A percentile compares a stretch with the other conserved stretches of the same genome.
Conservation (phyloP, 2,113 vertebrate genomes). For the Meles meles region DNA sequence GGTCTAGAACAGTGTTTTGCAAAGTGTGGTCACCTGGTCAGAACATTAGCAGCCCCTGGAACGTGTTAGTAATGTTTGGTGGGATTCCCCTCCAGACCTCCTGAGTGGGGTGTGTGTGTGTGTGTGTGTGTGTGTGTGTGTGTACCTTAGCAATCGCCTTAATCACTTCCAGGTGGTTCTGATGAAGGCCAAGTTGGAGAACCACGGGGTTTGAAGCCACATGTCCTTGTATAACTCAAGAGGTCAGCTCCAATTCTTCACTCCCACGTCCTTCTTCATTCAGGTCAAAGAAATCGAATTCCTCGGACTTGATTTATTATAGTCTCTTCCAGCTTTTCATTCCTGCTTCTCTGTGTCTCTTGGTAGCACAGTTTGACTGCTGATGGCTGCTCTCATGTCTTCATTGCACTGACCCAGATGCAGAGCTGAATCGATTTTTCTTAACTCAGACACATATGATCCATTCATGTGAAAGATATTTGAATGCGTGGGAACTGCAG, state of each 20-base stretch:
- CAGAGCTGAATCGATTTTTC: neutral
- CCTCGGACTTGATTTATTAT: neutral
- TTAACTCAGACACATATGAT: neutral
- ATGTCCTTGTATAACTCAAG: neutral
- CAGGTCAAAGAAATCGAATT: neutral
- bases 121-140: too few relatives aligned
- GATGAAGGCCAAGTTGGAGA: neutral
- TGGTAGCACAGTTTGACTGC: too few relatives aligned
- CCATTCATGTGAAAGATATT: neutral
- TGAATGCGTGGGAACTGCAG: neutral
- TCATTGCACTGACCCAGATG: too few relatives aligned
- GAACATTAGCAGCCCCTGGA: neutral
- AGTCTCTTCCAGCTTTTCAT: neutral
- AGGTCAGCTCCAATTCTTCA: neutral
- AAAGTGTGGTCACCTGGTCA: neutral
- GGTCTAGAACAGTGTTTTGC: neutral
- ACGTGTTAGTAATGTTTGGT: neutral
- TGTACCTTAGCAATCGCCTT: neutral
- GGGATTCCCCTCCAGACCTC: neutral
- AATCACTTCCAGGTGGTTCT: neutral
- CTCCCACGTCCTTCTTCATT: neutral
- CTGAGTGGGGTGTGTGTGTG: neutral
- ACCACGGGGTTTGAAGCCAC: neutral
- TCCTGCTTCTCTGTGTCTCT: neutral
- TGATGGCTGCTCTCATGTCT: neutral